Conservation (phyloP, 2,113 vertebrate species). For the Oreochromis aureus region DNA sequence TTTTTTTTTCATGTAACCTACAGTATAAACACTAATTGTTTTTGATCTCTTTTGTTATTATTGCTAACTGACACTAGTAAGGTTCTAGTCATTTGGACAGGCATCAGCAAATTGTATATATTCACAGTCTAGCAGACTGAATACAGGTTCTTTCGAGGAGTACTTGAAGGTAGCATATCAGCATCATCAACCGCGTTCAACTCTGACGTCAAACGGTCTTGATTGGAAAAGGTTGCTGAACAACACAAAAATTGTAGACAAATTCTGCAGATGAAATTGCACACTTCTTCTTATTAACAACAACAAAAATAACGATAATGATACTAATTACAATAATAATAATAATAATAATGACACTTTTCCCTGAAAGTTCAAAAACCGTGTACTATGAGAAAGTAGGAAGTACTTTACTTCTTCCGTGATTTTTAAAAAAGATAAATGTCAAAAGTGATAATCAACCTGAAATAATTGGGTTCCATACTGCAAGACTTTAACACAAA, state of each 20-base stretch:
- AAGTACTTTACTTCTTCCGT: not conserved
- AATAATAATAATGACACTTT: not conserved
- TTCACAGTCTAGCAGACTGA: not conserved
- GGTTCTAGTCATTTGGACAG: not conserved
- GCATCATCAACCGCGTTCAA: constrained; percentile 39
- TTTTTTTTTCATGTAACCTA: not conserved
- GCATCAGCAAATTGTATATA: not conserved
- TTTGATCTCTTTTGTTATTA: not conserved
- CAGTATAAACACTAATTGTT: not conserved
- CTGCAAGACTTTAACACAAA: not conserved
- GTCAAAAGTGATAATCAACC: not conserved
- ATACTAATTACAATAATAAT: not conserved
- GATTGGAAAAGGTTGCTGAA: not conserved
- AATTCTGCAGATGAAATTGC: not conserved
- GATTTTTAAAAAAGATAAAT: not conserved
- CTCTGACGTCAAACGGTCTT: constrained; percentile 54
- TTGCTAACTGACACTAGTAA: not conserved
- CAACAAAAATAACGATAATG: not conserved
- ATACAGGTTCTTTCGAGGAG: not conserved
- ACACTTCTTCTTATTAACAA: not conserved
- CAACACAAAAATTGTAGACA: not conserved
- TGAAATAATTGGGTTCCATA: not conserved
- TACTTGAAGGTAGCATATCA: constrained; percentile 5
- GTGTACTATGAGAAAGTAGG: not conserved
- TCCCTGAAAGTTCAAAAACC: not conserved